Evolutionary conservation across 2,113 vertebrate genomes (phyloP), one percentile per base, ranked within the genome.

Genomic region (Monopterus albus): DNA sequence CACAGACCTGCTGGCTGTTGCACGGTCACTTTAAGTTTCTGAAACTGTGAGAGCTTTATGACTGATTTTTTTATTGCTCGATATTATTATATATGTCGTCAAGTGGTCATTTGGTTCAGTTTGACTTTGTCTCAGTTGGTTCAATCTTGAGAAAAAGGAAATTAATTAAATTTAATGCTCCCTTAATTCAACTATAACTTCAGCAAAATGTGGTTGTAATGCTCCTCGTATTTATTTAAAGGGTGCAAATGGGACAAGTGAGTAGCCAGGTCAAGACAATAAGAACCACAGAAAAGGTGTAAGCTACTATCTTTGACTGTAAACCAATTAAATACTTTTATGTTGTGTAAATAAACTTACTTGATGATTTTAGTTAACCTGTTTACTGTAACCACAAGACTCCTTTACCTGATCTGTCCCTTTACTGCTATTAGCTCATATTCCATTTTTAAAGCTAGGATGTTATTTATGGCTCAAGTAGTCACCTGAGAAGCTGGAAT

Each of bases 201-300:
- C 20, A 35, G 10, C 40, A 40, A n/a, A n/a, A n/a, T 43, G 2
- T 18, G 14, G n/a, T 57, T 59, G 4, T 5, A 38, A 9, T 57
- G 29, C 29, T 26, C 36, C 17, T 74, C 64, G 64, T 29, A 80
- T 88, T 42, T 5, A 71, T 83, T 85, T 52, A 50, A 55, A 96
- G 94, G 93, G 92, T 82, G 93, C 93, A 88, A 91, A 92, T 50
- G 92, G 94, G 85, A 86, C 88, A 52, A 87, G 81, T 75, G 93
- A 93, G 85, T 89, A 93, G 66, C 78, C 55, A 47, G 94, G 94
- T 94, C 38, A 38, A 64, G 77, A 87, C 74, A 42, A 93, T 52
- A 18, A 28, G 12, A 72, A 46, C 6, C 58, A 12, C 1, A 42
- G 92, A 82, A 72, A 81, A 87, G 53, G 94, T 73, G 92, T 95